Evolutionary conservation across 2,113 vertebrate genomes (phyloP), one percentile per base, ranked within the genome.

Genomic region (Percopsis transmontana): DNA sequence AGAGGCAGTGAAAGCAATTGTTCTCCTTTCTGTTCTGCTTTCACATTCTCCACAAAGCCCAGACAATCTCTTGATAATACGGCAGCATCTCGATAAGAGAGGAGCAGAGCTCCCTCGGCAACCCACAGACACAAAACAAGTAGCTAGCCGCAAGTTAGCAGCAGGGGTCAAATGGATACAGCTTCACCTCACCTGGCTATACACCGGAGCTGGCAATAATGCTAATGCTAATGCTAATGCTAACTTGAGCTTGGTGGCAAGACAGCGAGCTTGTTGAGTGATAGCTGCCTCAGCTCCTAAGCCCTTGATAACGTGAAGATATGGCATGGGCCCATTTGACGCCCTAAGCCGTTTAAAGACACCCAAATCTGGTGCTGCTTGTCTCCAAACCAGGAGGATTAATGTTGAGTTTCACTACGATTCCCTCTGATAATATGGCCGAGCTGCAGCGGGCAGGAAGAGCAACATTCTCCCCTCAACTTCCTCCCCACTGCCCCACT

Each of bases 311-410:
- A 81, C 77, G 82, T 66, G 66, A 51, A 33, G 76, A 83, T 86
- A 84, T 63, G 64, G 79, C 48, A 85, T 79, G 71, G 70, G 80
- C 73, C 50, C 69, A 69, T 85, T 80, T 74, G 77, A 85, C 84
- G 77, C 79, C 78, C 67, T 79, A 84, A 87, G 85, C 86, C 77
- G 77, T 74, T 84, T 82, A 86, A 84, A 79, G 85, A 55, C 52
- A 63, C 72, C 67, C 77, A 79, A 81, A 86, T 85, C 85, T 83
- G 76, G 65, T 33, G 20, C 72, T 39, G 76, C 85, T 87, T 70
- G 82, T 86, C 74, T 70, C 82, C 81, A 87, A 87, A 89, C 81
- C 48, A 59, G 56, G 73, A 71, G 85, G 84, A 90, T 90, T 90
- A 90, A 75, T 70, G 79, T 71, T 55, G 74, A 75, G 85, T 87